A percentile compares a stretch with the other conserved stretches of the same genome.
Conservation (phyloP, 2,113 vertebrate species). For the Oplegnathus fasciatus region DNA sequence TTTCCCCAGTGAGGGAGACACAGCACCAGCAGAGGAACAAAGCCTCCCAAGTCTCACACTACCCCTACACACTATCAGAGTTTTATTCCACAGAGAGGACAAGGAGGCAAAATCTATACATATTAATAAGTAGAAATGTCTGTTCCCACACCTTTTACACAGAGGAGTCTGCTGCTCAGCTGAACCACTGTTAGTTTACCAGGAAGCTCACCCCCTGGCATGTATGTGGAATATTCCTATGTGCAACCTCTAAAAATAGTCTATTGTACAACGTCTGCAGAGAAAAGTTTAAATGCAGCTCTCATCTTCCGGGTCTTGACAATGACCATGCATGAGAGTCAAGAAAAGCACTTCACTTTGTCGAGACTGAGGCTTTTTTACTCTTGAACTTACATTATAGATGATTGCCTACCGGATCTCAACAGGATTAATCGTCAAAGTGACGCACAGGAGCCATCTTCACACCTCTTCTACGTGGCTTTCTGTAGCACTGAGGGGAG, state of each 20-base stretch:
- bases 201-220: slow-evolving; percentile 5
- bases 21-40: slow-evolving; percentile 29
- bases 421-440: slow-evolving; percentile 2
- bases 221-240: slow-evolving; percentile 3
- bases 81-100: slow-evolving; percentile 52
- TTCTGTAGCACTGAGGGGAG: slow-evolving; percentile 4
- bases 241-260: slow-evolving; percentile 20
- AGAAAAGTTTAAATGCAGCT: slow-evolving; percentile 4
- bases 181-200: slow-evolving; percentile 27
- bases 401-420: neutral
- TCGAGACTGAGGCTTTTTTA: neutral
- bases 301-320: neutral
- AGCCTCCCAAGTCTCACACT: slow-evolving; percentile 32
- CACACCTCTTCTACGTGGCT: slow-evolving; percentile 15
- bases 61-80: slow-evolving; percentile 33
- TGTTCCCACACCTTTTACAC: slow-evolving; percentile 41
- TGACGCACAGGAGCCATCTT: neutral
- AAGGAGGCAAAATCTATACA: slow-evolving; percentile 57
- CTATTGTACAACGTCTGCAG: slow-evolving; percentile 11
- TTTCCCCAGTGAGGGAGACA: slow-evolving; percentile 34
- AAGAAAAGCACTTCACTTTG: slow-evolving; percentile 17
- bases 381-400: slow-evolving; percentile 37
- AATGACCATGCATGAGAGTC: slow-evolving; percentile 3
- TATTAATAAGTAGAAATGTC: slow-evolving; percentile 65
- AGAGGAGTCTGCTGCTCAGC: slow-evolving; percentile 11